Conservation (phyloP, 2,113 vertebrate genomes). For the Erythrocercus mccallii region DNA sequence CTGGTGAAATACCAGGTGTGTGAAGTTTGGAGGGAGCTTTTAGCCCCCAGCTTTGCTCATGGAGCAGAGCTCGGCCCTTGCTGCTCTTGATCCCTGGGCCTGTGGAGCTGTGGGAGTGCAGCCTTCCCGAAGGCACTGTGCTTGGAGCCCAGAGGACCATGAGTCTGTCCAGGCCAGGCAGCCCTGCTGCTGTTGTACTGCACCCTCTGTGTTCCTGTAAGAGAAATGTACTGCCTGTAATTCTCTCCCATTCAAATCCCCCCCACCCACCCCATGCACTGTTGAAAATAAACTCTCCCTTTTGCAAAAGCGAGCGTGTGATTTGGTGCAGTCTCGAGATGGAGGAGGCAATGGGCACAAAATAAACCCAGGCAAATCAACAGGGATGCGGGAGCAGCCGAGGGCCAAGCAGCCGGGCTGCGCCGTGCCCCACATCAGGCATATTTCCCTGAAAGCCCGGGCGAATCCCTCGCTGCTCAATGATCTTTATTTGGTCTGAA, state of each 20-base stretch:
- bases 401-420: background rate
- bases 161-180: background rate
- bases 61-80: background rate
- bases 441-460: conserved; percentile 17
- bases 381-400: background rate
- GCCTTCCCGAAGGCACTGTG: rapidly evolving
- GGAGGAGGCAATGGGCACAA: background rate
- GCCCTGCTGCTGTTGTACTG: background rate
- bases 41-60: background rate
- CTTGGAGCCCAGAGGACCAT: background rate
- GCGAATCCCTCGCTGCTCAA: conserved; percentile 21
- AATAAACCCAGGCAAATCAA: background rate
- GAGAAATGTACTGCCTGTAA: conserved; percentile 24
- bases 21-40: background rate
- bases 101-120: background rate
- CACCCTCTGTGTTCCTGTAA: background rate
- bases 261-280: background rate
- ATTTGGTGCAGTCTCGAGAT: background rate
- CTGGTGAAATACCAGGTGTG: background rate
- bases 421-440: background rate
- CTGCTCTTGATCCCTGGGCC: background rate
- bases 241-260: background rate
- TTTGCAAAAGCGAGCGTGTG: conserved; percentile 29
- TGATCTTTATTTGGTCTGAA: conserved; percentile 53
- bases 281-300: conserved; percentile 55